These are phyloP conservation scores for Scomber scombrus DNA, from an alignment of 2,113 vertebrate species.

Conservation along the genomic window DNA sequence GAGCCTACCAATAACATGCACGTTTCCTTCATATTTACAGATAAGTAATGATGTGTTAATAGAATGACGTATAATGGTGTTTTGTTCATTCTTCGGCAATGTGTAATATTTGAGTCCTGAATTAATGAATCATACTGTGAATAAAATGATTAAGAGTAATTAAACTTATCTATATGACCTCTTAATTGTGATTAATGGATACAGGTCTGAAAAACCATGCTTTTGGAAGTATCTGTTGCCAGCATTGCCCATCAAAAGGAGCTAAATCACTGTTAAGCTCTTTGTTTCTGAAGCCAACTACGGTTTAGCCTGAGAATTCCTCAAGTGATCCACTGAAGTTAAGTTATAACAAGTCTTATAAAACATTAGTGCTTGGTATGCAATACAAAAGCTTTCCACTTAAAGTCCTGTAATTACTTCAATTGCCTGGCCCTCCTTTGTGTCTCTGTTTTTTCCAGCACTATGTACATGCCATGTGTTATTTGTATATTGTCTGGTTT, in stretches of 20 bases:
- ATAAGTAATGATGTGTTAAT: too few species aligned
- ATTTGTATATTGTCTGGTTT: slow-evolving; percentile 54
- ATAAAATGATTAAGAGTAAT: not conserved
- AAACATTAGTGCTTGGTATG: slow-evolving; percentile 26
- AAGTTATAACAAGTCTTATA: slow-evolving; percentile 21
- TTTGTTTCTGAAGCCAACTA: slow-evolving; percentile 47
- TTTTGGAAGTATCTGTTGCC: not conserved
- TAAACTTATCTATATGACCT: not conserved
- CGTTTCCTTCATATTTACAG: too few species aligned
- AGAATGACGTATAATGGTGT: too few species aligned
- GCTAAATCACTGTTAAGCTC: slow-evolving; percentile 19
- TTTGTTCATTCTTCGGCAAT: too few species aligned
- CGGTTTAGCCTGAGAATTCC: slow-evolving; percentile 23
- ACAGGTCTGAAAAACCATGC: not conserved
- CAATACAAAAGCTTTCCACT: slow-evolving; percentile 26
- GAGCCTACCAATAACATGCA: too few species aligned
- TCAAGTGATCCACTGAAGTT: slow-evolving; percentile 21
- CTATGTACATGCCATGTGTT: slow-evolving; percentile 41
- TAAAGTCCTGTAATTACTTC: slow-evolving; percentile 45
- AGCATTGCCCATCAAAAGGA: slow-evolving; percentile 11
- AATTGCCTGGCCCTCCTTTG: slow-evolving; percentile 14
- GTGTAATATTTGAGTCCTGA: too few species aligned
- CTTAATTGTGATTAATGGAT: not conserved
- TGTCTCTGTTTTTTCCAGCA: slow-evolving; percentile 28
- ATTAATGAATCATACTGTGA: not conserved